Base-by-base conservation (phyloP, 2,113 vertebrate species). In the Lophochroa leadbeateri region DNA sequence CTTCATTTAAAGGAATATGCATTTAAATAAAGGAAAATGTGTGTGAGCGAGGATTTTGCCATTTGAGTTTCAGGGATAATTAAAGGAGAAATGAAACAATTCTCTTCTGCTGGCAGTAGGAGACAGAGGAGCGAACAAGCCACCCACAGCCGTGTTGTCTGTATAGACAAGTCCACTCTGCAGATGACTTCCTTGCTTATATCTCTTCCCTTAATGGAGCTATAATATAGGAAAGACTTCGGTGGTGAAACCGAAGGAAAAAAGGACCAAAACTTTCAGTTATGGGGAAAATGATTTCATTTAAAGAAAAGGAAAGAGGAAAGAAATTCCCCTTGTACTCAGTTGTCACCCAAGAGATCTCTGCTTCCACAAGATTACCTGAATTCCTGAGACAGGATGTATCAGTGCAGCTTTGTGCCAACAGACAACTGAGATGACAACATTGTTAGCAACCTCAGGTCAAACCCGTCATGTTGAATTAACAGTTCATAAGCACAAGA, bases 401-500 rank as follows among this genome's bases (percentile, higher is more conserved):
- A 49, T 82, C 58, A 37, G 86, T 37, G 82, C 72, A 68, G 49
- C 50, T 58, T 57, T 83, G 82, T 90, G 88, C 72, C 88, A 72
- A n/a, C 57, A 46, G 68, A 31, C 71, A 68, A 4, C 31, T 31
- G 84, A 94, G 90, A 90, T 43, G 90, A 92, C 88, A 95, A 23
- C 21, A 14, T 78, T 90, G 74, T 71, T 77, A 64, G 81, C 76
- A 60, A 86, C 86, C 88, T 71, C 57, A 61, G 92, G 93, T 90
- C 94, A 90, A 88, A 52, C 23, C 74, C 87, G 89, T 87, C 96
- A 17, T 25, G 61, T 83, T 90, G 91, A 72, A 91, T 97, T 85
- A 96, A 67, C 63, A 46, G 39, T 49, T 87, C 49, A 25, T 33
- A 28, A 94, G 82, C 84, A 88, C 93, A 75, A 86, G 49, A 72